Conservation (phyloP, 2,113 vertebrate genomes). For the Recurvirostra avosetta region DNA sequence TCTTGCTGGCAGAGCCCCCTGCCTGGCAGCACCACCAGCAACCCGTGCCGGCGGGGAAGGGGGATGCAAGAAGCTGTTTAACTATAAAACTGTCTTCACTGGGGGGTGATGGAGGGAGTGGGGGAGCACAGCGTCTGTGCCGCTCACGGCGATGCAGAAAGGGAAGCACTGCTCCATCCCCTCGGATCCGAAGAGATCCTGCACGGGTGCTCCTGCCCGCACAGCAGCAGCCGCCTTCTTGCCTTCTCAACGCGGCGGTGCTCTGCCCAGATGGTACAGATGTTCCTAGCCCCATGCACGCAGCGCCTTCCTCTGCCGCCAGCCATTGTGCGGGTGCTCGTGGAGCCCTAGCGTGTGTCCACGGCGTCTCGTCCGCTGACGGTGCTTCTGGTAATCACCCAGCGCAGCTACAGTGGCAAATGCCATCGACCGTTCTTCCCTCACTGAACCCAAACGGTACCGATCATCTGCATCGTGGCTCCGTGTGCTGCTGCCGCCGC, state of each 20-base stretch:
- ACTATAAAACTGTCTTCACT: not conserved
- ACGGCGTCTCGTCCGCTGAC: rapidly evolving
- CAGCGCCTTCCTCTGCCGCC: not conserved
- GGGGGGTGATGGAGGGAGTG: not conserved
- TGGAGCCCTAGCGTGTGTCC: not conserved
- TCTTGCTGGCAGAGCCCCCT: not conserved
- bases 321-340: rapidly evolving
- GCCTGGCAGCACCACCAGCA: not conserved
- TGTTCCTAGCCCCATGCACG: rapidly evolving
- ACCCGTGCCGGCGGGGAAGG: not conserved
- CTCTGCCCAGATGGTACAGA: not conserved
- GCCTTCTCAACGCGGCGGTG: not conserved
- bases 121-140: not conserved
- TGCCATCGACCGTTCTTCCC: not conserved
- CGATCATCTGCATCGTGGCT: rapidly evolving
- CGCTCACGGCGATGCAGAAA: not conserved
- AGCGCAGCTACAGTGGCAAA: not conserved
- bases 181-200: not conserved
- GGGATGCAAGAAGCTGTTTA: not conserved
- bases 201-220: rapidly evolving
- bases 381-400: not conserved
- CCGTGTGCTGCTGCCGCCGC: not conserved
- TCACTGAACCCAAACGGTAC: not conserved
- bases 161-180: not conserved
- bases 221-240: not conserved